Base-by-base conservation (phyloP, 2,888 invertebrate genomes). In the Rhogogaster chlorosoma region DNA sequence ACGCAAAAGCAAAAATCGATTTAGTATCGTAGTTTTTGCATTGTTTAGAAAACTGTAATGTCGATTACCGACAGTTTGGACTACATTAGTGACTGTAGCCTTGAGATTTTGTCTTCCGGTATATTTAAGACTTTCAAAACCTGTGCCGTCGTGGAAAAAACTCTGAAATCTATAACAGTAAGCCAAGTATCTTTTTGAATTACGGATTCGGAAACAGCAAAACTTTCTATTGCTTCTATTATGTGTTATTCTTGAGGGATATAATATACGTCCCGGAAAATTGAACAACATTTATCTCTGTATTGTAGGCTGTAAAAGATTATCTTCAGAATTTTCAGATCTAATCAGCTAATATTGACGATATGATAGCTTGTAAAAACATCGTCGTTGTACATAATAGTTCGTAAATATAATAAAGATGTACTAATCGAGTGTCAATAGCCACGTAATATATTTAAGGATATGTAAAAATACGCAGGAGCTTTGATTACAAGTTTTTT, bases 271-370 rank as follows among this genome's bases (percentile, higher is more conserved):
- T 26, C 26, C 61, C 26, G 61, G 9, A 26, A 10, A 61, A 26
- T 22, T 12, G 61, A 61, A 26, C 26, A 61, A 22, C 22, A 26
- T 26, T 22, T 61, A 61, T 61, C 26, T 26, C 26, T 26, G 9
- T 61, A 26, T 26, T 22, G 5, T 26, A 26, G 61, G 1, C 26
- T 12, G 61, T 26, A 26, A 3, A 61, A 61, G 61, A 61, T 26
- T 61, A 61, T 61, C 61, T 61, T 26, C 26, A 22, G 9, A 61
- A 61, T 61, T 26, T 61, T 26, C 26, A 22, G 9, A 61, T 61
- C 26, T 61, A 61, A 61, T 61, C 61, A 26, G 61, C 61, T 61
- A 26, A 61, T 61, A 61, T 61, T 61, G 61, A 61, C 26, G 61
- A 22, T 61, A 61, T 61, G 61, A 61, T 61, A 61, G 26, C 26